Evolutionary conservation across 1,140 invertebrate genomes (phyloP), one percentile per base, ranked within the genome.

Genomic region (Drosophila bocki): DNA sequence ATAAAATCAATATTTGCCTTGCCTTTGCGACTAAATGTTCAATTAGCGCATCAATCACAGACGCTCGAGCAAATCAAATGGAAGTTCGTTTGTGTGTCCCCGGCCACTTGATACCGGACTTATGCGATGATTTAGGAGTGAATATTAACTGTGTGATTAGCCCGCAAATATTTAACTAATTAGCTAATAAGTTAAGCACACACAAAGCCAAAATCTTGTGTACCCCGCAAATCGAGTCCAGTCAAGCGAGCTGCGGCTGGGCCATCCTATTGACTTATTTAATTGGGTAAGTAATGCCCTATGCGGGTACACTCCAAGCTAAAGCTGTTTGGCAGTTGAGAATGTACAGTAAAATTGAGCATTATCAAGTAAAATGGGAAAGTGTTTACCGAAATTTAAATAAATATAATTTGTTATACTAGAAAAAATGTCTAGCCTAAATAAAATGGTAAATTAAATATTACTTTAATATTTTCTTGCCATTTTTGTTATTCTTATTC

Each of bases 1-100:
- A 80, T 78, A 85, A 84, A 78, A 85, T 85, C 68, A 85, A 85
- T 85, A 85, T 85, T 85, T 78, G 57, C 63, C 59, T 65, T 82
- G 69, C 75, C 74, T 58, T 68, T 75, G 67, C 61, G 75, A 75
- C 70, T 77, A 86, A 82, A 82, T 68, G 70, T 82, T 86, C 70
- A 86, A 86, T 86, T 79, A 86, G 78, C 75, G 65, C 78, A 82
- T 79, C 75, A 86, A 86, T 79, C 82, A 86, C 53, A 64, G 68
- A 47, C 47, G 39, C 60, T 39, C 50, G 29, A 75, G 41, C 58
- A 69, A 74, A 45, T 74, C 57, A 75, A 75, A 75, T 59, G 71
- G 69, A 26, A 71, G 53, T 48, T 70, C 51, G 45, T 35, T 17
- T 51, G 53, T 37, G 53, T 58, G 29, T 72, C 69, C 45, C n/a